Base-by-base conservation (phyloP, 2,888 invertebrate species). In the Formica aserva region DNA sequence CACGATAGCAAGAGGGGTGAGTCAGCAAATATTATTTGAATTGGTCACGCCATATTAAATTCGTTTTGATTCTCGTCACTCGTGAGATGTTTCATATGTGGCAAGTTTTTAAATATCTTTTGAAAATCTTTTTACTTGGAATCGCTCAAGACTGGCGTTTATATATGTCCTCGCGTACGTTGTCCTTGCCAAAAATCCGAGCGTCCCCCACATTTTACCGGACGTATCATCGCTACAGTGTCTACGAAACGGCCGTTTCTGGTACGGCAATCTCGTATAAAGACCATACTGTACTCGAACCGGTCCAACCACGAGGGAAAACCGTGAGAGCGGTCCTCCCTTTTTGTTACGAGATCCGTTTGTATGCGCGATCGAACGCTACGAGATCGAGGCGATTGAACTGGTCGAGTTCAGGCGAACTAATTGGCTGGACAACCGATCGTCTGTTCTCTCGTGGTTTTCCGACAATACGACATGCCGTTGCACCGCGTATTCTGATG, bases 391-490 rank as follows among this genome's bases (percentile, higher is more conserved):
- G 83, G 67, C 83, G 69, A 77, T 76, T 76, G 75, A 86, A 90
- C 88, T 88, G 90, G 82, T 77, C 66, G 41, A 67, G 35, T 55
- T 45, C 41, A 22, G n/a, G 35, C 69, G 55, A 55, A 83, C 82
- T 82, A 87, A 88, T 90, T 85, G 82, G 84, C 52, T 35, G 71
- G 72, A 90, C 91, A 91, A 90, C 91, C 89, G 88, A 89, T 90
- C 87, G 78, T 74, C 76, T 91, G 86, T 92, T 86, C 84, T 63
- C 65, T 48, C 69, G 66, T 80, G 72, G 13, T 77, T 77, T n/a
- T 29, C 9, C 15, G 65, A 65, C 35, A 38, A 32, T 22, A 15
- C 32, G 11, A 32, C 11, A 45, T 45, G 48, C 32, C 62, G 45
- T 45, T 48, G 75, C 22, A 32, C 18, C 32, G 18, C 32, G 32